phyloP scores from a whole-genome alignment of 2,888 invertebrate genomes.

The Drosophila macrothrix region DNA sequence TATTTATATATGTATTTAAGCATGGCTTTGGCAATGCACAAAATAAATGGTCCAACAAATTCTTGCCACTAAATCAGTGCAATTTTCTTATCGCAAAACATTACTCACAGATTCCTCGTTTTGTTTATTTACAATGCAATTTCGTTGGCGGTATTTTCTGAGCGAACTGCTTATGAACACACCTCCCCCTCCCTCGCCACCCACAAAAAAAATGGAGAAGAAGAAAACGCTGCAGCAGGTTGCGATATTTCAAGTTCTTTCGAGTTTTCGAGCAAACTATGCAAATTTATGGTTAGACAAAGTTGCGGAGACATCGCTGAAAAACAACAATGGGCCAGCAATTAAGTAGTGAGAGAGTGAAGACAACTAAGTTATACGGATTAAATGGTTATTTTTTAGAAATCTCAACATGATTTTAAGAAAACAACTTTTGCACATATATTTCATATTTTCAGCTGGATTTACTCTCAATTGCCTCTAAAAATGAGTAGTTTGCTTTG shows the following conservation, averaged over 20 bases:
- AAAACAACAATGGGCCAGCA: conserved; percentile 55
- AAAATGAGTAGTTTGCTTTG: background rate
- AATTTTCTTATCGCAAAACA: conserved; percentile 72
- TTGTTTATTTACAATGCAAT: conserved; percentile 70
- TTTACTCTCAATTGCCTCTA: background rate
- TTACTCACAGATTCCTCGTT: conserved; percentile 66
- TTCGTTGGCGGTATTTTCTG: conserved; percentile 28
- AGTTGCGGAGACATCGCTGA: conserved; percentile 63
- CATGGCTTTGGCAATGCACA: conserved; percentile 19
- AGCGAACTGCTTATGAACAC: conserved; percentile 52
- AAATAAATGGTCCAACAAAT: conserved; percentile 66
- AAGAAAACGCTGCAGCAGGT: conserved; percentile 30
- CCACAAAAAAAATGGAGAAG: background rate
- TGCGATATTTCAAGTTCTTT: conserved; percentile 60
- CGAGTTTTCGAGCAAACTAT: conserved; percentile 51
- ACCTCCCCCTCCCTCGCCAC: background rate
- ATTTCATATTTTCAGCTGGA: background rate
- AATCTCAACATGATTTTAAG: background rate
- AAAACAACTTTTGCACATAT: background rate
- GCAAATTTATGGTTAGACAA: conserved; percentile 72
- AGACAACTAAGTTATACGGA: background rate
- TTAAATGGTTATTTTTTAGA: background rate
- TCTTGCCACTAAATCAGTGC: conserved; percentile 70
- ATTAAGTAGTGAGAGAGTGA: conserved; percentile 34
- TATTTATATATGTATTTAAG: background rate